Evolutionary conservation across 2,888 invertebrate genomes (phyloP), one percentile per base, ranked within the genome.

Genomic region (Zygothrica quintamaculata): DNA sequence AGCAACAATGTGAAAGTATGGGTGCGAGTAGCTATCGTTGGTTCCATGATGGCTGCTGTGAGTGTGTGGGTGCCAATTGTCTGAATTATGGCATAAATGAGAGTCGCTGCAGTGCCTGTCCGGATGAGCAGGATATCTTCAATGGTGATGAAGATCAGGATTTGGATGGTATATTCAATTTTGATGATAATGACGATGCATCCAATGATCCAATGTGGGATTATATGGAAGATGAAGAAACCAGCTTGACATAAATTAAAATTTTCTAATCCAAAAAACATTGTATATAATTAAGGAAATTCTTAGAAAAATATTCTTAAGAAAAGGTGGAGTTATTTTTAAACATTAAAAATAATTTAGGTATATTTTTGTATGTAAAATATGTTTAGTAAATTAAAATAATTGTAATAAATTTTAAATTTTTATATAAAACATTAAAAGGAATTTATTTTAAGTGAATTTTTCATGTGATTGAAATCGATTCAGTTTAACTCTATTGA

Each of bases 21-120:
- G 91, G 91, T 0, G 84, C 90, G 5, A 88, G 74, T 47, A 89
- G 90, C 90, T 97, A 93, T 92, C 94, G 98, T 72, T 98, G 97
- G 97, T 98, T 98, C 91, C 97, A 97, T 90, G 96, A 97, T 88
- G 97, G 97, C 3, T 98, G 98, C 90, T 98, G 98, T 89, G 96
- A 98, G 91, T 98, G 98, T 89, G 94, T 98, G 44, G 97, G 97
- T 1, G 94, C 95, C 71, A 94, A 94, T 42, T 98, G 98, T 88
- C 92, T 96, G 62, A 96, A 96, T 89, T 97, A 97, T 89, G 98
- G 98, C 7, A 95, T 96, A 80, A 95, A 96, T 79, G 96, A 96
- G 89, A 96, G 96, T 92, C 94, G 95, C 74, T 94, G 94, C 74
- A 88, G 92, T 12, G 92, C 93, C 11, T 94, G 94, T 77, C 93